phyloP scores from a whole-genome alignment of 2,113 vertebrate species.

The Percina caprodes region DNA sequence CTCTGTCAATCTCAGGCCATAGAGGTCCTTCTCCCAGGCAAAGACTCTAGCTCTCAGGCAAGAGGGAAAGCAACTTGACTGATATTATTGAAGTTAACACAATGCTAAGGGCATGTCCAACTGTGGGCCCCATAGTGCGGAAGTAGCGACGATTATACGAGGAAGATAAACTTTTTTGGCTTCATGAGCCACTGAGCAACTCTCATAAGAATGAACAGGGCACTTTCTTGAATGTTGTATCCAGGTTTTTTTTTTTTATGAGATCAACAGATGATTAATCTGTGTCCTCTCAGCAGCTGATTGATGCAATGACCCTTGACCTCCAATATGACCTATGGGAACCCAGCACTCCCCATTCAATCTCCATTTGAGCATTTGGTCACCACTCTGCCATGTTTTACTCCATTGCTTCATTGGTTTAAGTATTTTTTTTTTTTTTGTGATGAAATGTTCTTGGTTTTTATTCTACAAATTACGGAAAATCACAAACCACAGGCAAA shows the following conservation, averaged over 20 bases:
- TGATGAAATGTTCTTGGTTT: too few relatives aligned
- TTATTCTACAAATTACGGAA: too few relatives aligned
- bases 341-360: constrained; percentile 1
- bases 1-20: constrained; percentile 12
- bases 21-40: constrained; percentile 8
- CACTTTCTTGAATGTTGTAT: too few relatives aligned
- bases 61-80: not conserved
- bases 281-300: constrained; percentile 42
- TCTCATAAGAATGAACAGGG: too few relatives aligned
- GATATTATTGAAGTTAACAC: not conserved
- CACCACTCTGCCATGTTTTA: not conserved
- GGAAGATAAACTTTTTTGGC: too few relatives aligned
- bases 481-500: too few relatives aligned
- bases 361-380: constrained; percentile 28
- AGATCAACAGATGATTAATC: constrained; percentile 62
- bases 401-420: not conserved
- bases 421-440: not conserved
- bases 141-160: too few relatives aligned
- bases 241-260: too few relatives aligned
- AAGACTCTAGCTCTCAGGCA: not conserved
- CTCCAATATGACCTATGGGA: constrained; percentile 48
- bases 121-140: not conserved
- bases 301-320: constrained; percentile 47
- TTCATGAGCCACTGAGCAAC: too few relatives aligned
- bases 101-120: not conserved